Evolutionary conservation across 2,797 vertebrate genomes (phyloP), one percentile per base, ranked within the genome.

Genomic region (Simalia tracyae): DNA sequence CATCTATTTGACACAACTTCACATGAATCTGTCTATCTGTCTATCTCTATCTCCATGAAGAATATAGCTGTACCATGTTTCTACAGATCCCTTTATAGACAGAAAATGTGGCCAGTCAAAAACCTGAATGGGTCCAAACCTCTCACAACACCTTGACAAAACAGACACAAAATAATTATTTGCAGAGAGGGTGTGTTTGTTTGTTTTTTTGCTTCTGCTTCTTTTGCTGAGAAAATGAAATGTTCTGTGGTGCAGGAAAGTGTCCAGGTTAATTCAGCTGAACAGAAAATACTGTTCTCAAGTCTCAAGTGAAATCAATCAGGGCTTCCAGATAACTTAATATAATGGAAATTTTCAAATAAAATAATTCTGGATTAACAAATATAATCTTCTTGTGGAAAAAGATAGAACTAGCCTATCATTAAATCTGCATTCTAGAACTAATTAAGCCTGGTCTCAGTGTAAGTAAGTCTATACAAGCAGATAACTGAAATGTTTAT

Each of bases 201-300:
- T 50, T 46, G 2, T 90, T 54, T 56, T 31, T 86, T n/a, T 54
- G 8, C 84, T 57, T 94, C 90, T 91, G 1, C 68, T 95, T 95
- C 90, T 89, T 86, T 93, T 76, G 84, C 9, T 42, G 22, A 86
- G 24, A 46, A 3, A 26, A 50, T 60, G 54, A 0, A 0, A 91
- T 86, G 60, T 84, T 93, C 91, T 22, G 3, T 66, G 72, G 54
- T 86, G 90, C 86, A 90, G 50, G 15, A 11, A 84, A 64, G 91
- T 95, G 85, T 36, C 94, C 89, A 50, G 19, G 17, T 92, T 64
- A 76, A 76, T 76, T 76, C 31, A 72, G 68, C 31, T 72, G 68
- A 72, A 72, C 2, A 36, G 68, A 1, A 11, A 87, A 50, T 56
- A 2, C 7, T 50, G 17, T 87, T 68, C 54, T 60, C 36, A 5